A percentile compares a stretch with the other conserved stretches of the same genome.
phyloP scores from a whole-genome alignment of 2,797 vertebrate species.

The Acanthis flammea region DNA sequence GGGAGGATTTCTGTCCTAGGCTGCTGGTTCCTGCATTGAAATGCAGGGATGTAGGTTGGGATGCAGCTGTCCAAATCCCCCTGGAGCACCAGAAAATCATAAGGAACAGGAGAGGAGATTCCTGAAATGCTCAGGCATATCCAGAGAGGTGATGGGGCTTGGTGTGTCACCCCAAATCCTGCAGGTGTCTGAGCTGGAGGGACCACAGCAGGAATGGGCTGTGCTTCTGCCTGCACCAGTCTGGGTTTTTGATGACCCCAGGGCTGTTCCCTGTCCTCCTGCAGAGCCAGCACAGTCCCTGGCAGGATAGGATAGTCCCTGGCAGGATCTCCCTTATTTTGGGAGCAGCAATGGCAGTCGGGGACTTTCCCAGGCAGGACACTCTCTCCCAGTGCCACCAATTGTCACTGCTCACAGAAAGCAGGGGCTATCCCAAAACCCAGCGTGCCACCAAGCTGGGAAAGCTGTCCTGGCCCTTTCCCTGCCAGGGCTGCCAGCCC shows the following conservation, averaged over 20 bases:
- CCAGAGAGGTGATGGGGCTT: neutral
- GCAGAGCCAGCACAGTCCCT: neutral
- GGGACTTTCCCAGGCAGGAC: neutral
- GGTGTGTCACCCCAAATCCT: neutral
- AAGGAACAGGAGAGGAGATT: neutral
- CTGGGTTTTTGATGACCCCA: rapidly evolving
- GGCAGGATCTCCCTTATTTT: neutral
- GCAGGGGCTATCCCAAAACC: neutral
- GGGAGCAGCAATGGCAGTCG: neutral
- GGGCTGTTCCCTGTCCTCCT: neutral
- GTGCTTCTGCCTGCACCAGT: neutral
- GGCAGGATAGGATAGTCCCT: neutral
- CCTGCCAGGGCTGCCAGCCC: neutral
- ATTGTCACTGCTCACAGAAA: neutral
- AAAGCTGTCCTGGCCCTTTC: neutral
- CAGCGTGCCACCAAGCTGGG: neutral
- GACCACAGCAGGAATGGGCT: neutral
- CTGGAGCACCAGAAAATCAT: neutral
- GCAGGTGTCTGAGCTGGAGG: neutral
- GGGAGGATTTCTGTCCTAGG: neutral
- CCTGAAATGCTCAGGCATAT: neutral
- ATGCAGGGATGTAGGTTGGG: neutral
- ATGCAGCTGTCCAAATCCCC: neutral
- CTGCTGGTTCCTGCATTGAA: neutral
- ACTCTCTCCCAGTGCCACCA: neutral